A percentile compares a stretch with the other conserved stretches of the same genome.
phyloP scores from a whole-genome alignment of 2,113 vertebrate genomes.

The Oryzias curvinotus region DNA sequence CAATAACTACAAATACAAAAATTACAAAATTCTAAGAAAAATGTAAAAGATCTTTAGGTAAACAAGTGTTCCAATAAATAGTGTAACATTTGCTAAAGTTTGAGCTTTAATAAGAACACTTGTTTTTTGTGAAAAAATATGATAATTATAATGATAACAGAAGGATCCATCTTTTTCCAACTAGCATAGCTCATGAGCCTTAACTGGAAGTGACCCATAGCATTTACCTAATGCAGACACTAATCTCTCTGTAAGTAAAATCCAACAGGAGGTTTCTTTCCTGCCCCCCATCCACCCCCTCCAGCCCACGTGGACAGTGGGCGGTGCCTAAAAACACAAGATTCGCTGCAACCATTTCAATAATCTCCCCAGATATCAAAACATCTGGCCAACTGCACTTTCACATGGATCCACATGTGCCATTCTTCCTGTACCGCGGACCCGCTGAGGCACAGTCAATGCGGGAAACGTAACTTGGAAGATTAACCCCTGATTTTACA shows the following conservation, averaged over 20 bases:
- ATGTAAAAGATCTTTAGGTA: too few species aligned
- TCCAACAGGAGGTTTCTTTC: conserved; percentile 27
- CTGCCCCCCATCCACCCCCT: background rate
- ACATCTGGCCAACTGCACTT: conserved; percentile 40
- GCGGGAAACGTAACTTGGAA: background rate
- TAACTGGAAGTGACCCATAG: conserved; percentile 17
- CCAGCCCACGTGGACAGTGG: conserved; percentile 6
- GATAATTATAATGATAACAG: background rate
- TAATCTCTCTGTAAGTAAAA: conserved; percentile 55
- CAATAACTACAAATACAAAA: too few species aligned
- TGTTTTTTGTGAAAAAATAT: background rate
- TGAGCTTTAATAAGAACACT: too few species aligned
- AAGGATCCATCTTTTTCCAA: background rate
- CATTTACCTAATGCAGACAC: conserved; percentile 13
- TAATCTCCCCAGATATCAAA: conserved; percentile 56
- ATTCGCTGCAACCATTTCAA: conserved; percentile 45
- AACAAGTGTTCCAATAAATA: too few species aligned
- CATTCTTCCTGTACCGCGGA: conserved; percentile 5
- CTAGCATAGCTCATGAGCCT: background rate
- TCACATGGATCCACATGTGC: conserved; percentile 33
- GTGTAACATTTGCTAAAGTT: too few species aligned
- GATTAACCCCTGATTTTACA: too few species aligned
- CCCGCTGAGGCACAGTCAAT: background rate
- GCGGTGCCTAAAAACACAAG: conserved; percentile 23
- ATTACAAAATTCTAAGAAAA: too few species aligned